Conservation (phyloP, 2,888 invertebrate species). For the Chrysolina oricalcia region DNA sequence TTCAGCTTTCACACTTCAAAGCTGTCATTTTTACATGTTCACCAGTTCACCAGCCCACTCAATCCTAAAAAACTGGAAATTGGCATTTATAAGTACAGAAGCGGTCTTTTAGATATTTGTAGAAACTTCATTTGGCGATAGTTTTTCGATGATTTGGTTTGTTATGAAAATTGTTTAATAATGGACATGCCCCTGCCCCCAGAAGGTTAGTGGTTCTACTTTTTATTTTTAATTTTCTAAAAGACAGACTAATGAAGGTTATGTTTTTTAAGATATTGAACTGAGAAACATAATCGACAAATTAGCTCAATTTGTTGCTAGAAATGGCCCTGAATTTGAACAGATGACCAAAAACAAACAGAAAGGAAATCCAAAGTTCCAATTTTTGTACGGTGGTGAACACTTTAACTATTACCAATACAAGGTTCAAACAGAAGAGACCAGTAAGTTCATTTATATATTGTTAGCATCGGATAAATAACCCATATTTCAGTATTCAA, state of each 20-base stretch:
- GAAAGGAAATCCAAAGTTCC: constrained; percentile 97
- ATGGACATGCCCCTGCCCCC: constrained; percentile 77
- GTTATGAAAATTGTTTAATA: constrained; percentile 45
- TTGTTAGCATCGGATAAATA: neutral
- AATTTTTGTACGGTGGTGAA: constrained; percentile 97
- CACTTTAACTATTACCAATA: constrained; percentile 97
- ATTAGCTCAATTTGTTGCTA: constrained; percentile 97
- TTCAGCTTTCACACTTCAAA: too few species aligned
- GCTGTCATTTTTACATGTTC: too few species aligned
- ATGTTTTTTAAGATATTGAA: constrained; percentile 83
- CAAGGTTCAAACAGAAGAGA: constrained; percentile 95
- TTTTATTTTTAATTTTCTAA: constrained; percentile 24
- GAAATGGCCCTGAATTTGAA: constrained; percentile 99
- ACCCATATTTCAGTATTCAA: constrained; percentile 78
- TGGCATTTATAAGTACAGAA: too few species aligned
- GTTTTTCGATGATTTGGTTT: constrained; percentile 12
- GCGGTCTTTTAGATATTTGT: neutral
- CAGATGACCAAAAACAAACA: constrained; percentile 99
- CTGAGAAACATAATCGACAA: constrained; percentile 98
- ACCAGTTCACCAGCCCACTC: too few species aligned
- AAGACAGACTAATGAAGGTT: constrained; percentile 54
- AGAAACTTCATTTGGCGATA: neutral
- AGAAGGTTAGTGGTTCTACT: constrained; percentile 73
- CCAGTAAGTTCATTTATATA: constrained; percentile 80
- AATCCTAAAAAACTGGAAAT: too few species aligned